phyloP scores from a whole-genome alignment of 2,113 vertebrate species.

The Dasyornis broadbenti region DNA sequence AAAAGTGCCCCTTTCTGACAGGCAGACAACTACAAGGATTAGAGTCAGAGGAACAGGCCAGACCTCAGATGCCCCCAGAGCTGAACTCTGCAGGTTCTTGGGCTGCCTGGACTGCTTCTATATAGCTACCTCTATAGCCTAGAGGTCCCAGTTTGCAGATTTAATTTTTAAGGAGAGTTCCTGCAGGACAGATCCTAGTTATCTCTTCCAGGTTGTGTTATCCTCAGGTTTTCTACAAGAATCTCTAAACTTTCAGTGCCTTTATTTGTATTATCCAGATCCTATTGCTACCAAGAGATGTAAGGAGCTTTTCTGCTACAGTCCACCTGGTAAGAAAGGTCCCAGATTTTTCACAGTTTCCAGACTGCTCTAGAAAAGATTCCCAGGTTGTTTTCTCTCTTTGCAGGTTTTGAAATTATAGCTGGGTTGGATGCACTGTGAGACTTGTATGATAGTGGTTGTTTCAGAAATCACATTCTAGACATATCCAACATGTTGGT shows the following conservation, averaged over 20 bases:
- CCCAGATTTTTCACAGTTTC: not conserved
- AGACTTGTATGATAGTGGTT: not conserved
- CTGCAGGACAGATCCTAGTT: not conserved
- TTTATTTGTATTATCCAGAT: not conserved
- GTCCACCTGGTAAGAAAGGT: not conserved
- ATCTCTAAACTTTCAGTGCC: not conserved
- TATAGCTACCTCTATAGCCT: not conserved
- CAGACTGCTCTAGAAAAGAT: not conserved
- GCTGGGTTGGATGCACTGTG: not conserved
- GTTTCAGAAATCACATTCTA: not conserved
- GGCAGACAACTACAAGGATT: not conserved
- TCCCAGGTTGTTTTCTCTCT: not conserved
- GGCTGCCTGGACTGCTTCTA: not conserved
- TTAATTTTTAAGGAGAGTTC: not conserved
- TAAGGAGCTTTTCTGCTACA: not conserved
- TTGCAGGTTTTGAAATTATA: not conserved
- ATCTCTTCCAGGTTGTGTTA: not conserved
- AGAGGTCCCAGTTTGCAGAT: not conserved
- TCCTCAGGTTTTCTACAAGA: not conserved
- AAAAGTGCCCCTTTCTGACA: not conserved
- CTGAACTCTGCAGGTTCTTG: not conserved
- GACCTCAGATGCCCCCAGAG: not conserved
- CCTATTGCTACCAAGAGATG: not conserved
- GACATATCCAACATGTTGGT: not conserved
- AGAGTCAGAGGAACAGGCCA: not conserved